Conservation (phyloP, 2,113 vertebrate genomes). For the Macquaria ambigua region DNA sequence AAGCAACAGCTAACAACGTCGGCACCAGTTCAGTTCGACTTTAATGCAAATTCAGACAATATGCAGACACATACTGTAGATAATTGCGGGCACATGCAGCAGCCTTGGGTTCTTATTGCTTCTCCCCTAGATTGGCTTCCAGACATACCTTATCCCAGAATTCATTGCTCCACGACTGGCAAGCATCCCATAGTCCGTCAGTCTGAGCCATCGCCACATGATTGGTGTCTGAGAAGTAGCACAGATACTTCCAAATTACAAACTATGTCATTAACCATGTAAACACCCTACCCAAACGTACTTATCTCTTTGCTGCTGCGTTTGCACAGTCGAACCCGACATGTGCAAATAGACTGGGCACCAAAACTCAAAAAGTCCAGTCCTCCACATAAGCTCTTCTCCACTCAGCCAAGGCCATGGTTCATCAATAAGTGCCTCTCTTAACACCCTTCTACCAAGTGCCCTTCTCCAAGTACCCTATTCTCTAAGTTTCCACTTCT, state of each 20-base stretch:
- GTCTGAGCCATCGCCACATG: slow-evolving; percentile 6
- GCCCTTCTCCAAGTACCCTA: slow-evolving; percentile 55
- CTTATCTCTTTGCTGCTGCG: background rate
- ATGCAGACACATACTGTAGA: background rate
- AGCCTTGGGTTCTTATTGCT: slow-evolving; percentile 32
- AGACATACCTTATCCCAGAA: slow-evolving; percentile 28
- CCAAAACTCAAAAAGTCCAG: slow-evolving; percentile 35
- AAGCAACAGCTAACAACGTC: background rate
- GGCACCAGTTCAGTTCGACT: slow-evolving; percentile 53
- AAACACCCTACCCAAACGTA: background rate
- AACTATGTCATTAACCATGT: background rate
- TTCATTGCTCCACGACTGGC: slow-evolving; percentile 24
- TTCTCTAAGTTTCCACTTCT: slow-evolving; percentile 47
- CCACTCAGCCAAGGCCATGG: slow-evolving; percentile 54
- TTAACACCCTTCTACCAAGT: slow-evolving; percentile 51
- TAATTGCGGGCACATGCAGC: slow-evolving; percentile 31
- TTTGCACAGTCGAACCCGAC: background rate
- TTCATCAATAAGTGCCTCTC: slow-evolving; percentile 68
- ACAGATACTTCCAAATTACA: slow-evolving; percentile 21
- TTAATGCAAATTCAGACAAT: background rate
- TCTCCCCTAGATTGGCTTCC: slow-evolving; percentile 21
- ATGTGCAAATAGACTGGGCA: background rate
- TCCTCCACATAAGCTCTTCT: slow-evolving; percentile 53
- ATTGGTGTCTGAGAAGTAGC: slow-evolving; percentile 32
- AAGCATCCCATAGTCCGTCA: slow-evolving; percentile 1